Evolutionary conservation across 2,113 vertebrate species (phyloP).

Genomic region (Acanthisitta chloris): DNA sequence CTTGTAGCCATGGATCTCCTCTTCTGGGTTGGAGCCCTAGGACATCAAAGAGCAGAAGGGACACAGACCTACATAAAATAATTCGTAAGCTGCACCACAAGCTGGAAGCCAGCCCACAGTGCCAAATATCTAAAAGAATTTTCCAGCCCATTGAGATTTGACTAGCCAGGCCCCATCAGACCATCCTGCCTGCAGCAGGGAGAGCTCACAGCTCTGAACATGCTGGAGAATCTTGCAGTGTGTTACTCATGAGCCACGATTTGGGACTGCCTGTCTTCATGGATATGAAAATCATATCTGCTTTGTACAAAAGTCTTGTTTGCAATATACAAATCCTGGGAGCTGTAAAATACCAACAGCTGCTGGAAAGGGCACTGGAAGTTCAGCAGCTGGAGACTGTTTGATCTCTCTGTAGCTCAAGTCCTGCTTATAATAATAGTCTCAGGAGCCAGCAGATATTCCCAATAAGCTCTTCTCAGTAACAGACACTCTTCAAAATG

Average conservation of each 20-base stretch:
- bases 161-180: background rate
- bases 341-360: conserved; percentile 29
- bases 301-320: conserved; percentile 21
- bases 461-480: conserved; percentile 21
- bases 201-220: fast-evolving
- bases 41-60: conserved; percentile 58
- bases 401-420: conserved; percentile 44
- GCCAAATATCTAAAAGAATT: background rate
- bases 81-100: background rate
- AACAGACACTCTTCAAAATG: conserved; percentile 18
- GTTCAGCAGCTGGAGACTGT: conserved; percentile 54
- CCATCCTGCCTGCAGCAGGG: fast-evolving
- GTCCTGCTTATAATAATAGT: conserved; percentile 10
- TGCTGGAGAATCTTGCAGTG: background rate
- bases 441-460: conserved; percentile 31
- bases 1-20: conserved; percentile 40
- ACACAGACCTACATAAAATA: background rate
- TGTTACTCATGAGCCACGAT: background rate
- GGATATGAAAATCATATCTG: background rate
- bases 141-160: background rate
- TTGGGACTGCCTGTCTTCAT: background rate
- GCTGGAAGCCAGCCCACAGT: background rate
- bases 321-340: background rate
- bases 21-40: conserved; percentile 59
- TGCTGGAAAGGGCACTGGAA: conserved; percentile 30